Conservation (phyloP, 2,113 vertebrate species). For the Halcyon malimbica region DNA sequence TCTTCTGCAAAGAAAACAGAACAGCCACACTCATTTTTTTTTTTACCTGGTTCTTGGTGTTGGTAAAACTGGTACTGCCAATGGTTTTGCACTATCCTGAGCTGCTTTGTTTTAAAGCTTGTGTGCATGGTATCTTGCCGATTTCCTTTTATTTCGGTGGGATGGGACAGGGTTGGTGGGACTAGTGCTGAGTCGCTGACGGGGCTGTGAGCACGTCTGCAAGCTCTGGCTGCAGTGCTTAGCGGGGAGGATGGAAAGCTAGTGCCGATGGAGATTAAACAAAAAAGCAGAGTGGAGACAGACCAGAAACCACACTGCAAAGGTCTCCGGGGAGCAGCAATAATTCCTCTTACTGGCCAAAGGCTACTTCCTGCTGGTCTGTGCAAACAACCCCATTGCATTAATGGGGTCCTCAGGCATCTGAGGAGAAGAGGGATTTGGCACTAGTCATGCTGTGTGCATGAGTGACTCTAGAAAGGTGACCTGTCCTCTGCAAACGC, state of each 20-base stretch:
- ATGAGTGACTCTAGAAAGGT: neutral
- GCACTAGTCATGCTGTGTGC: neutral
- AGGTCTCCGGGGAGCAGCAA: neutral
- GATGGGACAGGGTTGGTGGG: fast-evolving
- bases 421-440: neutral
- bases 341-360: neutral
- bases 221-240: neutral
- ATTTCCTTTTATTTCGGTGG: neutral
- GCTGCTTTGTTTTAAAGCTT: fast-evolving
- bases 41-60: neutral
- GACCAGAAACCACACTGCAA: neutral
- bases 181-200: fast-evolving
- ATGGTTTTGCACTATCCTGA: neutral
- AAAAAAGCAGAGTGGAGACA: neutral
- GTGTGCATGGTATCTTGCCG: fast-evolving
- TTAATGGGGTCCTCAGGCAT: neutral
- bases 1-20: neutral
- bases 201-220: neutral
- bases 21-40: neutral
- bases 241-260: neutral
- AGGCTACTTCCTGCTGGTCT: neutral
- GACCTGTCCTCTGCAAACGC: neutral
- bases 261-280: neutral
- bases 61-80: neutral
- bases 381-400: neutral